Percentiles rank a stretch among this genome's conserved stretches.
Evolutionary conservation across 2,113 vertebrate species (phyloP).

Genomic region (human (Homo sapiens)): DNA sequence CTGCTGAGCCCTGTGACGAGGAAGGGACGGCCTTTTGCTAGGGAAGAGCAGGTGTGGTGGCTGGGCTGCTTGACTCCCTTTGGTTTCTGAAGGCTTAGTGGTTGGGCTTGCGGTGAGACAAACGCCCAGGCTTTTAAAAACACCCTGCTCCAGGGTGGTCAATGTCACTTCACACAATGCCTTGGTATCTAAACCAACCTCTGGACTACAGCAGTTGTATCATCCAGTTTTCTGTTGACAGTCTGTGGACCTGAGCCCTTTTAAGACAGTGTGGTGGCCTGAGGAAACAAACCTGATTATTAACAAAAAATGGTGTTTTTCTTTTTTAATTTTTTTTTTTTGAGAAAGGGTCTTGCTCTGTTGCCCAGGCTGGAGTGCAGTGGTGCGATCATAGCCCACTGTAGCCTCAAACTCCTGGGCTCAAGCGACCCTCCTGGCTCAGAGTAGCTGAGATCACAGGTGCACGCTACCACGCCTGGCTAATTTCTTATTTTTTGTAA

Average conservation of each 20-base stretch:
- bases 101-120: background rate
- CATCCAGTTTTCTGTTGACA: background rate
- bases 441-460: too few species aligned
- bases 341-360: too few species aligned
- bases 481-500: too few species aligned
- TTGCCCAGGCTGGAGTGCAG: too few species aligned
- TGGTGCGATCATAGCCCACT: too few species aligned
- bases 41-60: background rate
- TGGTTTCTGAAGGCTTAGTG: background rate
- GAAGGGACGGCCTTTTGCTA: background rate
- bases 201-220: background rate
- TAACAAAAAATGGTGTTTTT: too few species aligned
- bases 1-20: fast-evolving
- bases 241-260: background rate
- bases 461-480: too few species aligned
- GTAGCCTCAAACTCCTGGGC: too few species aligned
- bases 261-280: background rate
- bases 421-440: too few species aligned
- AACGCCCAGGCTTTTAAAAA: background rate
- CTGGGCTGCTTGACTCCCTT: background rate
- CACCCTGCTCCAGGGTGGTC: fast-evolving
- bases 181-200: too few species aligned
- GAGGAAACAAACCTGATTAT: background rate
- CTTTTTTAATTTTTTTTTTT: too few species aligned
- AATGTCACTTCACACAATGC: too few species aligned